phyloP scores from a whole-genome alignment of 2,113 vertebrate species.

The Crypturellus undulatus region DNA sequence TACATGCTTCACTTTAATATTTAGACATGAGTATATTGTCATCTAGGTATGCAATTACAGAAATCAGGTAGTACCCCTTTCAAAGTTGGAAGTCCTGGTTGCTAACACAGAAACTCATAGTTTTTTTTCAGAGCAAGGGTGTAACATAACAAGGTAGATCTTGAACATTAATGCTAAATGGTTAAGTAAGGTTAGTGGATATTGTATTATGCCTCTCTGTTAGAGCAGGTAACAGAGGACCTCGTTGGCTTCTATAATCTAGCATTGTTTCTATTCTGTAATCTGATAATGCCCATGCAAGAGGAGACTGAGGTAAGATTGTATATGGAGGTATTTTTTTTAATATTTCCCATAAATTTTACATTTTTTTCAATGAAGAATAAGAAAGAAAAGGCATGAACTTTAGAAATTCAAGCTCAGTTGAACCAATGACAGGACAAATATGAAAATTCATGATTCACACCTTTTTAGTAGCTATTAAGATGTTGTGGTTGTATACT shows the following conservation, averaged over 20 bases:
- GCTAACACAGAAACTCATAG: not conserved
- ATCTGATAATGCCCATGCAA: not conserved
- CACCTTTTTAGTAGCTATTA: not conserved
- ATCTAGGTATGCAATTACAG: not conserved
- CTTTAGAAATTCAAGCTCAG: not conserved
- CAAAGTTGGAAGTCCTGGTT: fast-evolving
- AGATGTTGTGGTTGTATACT: not conserved
- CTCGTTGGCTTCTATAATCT: not conserved
- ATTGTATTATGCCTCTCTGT: not conserved
- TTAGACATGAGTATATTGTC: not conserved
- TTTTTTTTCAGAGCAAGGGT: not conserved
- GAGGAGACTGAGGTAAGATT: not conserved
- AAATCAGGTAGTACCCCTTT: not conserved
- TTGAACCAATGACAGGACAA: not conserved
- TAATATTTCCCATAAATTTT: no score
- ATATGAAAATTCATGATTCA: not conserved
- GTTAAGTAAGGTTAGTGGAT: not conserved
- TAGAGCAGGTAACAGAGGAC: not conserved
- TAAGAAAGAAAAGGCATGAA: not conserved
- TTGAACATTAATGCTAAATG: not conserved
- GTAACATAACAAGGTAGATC: not conserved
- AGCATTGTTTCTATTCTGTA: not conserved
- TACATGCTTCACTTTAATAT: not conserved
- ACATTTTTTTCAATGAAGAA: not conserved
- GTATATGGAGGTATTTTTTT: no score